Evolutionary conservation across 2,888 invertebrate genomes (phyloP), one percentile per base, ranked within the genome.

Genomic region (Tinea semifulvella): DNA sequence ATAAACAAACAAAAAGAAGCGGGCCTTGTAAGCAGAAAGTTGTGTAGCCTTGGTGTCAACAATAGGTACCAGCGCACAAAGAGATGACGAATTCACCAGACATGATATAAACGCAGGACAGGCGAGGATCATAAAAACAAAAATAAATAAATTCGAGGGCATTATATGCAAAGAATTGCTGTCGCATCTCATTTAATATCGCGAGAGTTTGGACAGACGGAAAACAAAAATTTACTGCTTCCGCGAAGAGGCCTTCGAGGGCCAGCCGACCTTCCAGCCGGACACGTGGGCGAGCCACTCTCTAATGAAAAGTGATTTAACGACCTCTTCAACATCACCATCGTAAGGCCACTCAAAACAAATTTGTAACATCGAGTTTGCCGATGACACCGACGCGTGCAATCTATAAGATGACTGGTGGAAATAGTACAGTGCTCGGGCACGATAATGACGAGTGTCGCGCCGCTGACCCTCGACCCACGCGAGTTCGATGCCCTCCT

Each of bases 391-490:
- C n/a, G n/a, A n/a, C n/a, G n/a, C n/a, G n/a, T n/a, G n/a, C n/a
- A n/a, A n/a, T n/a, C n/a, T n/a, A n/a, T n/a, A n/a, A n/a, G n/a
- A n/a, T n/a, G n/a, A n/a, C n/a, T n/a, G n/a, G n/a, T n/a, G n/a
- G n/a, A n/a, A 18, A 18, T 11, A 28, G 11, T 28, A 11, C 8
- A 5, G 11, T 28, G 7, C 36, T 10, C 18, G 36, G 5, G 44
- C 20, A 27, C 67, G 59, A 65, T 73, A 73, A 77, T 74, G 71
- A 68, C 65, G 73, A 65, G 58, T 68, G 73, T 70, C 71, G 66
- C 36, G 36, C 60, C 61, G 70, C 64, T 77, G 76, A 79, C 80
- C 80, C 75, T 61, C 75, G 80, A 79, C 79, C 77, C 74, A 71
- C 74, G 68, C 71, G 66, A 61, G 79, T 69, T 79, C 77, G 71